Conservation (phyloP, 2,888 invertebrate species). For the Tachystola acroxantha region DNA sequence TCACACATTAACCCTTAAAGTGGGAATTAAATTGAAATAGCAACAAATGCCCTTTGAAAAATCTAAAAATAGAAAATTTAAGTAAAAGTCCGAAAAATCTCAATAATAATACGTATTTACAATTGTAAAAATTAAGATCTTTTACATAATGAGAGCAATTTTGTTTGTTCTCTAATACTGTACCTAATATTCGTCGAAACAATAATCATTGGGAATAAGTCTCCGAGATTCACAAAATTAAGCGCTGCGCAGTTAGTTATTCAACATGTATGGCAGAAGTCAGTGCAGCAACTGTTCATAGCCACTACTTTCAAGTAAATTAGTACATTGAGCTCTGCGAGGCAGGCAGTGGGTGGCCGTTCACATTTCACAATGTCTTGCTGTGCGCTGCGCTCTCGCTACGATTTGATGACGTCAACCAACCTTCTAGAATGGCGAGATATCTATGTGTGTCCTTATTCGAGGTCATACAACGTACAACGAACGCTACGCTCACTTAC, state of each 20-base stretch:
- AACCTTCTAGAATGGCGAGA: constrained; percentile 70
- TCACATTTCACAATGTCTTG: constrained; percentile 75
- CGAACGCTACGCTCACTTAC: constrained; percentile 62
- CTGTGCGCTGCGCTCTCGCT: constrained; percentile 55
- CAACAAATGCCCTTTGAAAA: not conserved
- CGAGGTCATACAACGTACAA: constrained; percentile 67
- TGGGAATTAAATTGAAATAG: too few relatives aligned
- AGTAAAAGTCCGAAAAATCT: constrained; percentile 2
- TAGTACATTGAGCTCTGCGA: constrained; percentile 57
- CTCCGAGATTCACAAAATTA: constrained; percentile 64
- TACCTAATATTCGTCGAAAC: constrained; percentile 73
- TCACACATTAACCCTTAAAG: too few relatives aligned
- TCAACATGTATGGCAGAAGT: constrained; percentile 69
- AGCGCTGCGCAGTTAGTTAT: constrained; percentile 56
- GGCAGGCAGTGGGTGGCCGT: constrained; percentile 71
- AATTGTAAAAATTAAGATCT: constrained; percentile 12
- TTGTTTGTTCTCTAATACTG: constrained; percentile 55
- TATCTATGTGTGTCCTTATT: constrained; percentile 51
- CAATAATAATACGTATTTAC: not conserved
- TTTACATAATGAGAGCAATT: constrained; percentile 19
- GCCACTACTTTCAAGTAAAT: constrained; percentile 71
- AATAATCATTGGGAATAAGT: constrained; percentile 65
- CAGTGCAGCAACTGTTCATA: constrained; percentile 69
- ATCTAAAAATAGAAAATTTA: not conserved
- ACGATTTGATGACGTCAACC: constrained; percentile 71